Conservation (phyloP, 2,113 vertebrate species). For the Ophiodon elongatus region DNA sequence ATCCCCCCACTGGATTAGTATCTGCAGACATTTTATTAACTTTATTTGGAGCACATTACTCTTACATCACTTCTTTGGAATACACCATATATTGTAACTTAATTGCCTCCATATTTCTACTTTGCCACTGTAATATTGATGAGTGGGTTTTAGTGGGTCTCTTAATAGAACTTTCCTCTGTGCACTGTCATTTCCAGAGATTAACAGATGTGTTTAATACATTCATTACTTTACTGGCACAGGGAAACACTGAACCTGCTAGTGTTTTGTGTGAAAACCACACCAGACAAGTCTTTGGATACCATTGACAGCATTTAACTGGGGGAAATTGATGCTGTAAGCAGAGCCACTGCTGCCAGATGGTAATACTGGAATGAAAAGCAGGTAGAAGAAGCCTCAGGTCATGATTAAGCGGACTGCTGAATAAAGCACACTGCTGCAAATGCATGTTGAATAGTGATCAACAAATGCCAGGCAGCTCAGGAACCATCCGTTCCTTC, state of each 20-base stretch:
- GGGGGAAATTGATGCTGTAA: constrained; percentile 66
- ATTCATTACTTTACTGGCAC: constrained; percentile 56
- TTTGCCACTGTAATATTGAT: constrained; percentile 63
- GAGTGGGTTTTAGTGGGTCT: constrained; percentile 57
- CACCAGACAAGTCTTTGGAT: constrained; percentile 50
- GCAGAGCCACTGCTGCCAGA: constrained; percentile 73
- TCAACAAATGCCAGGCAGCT: constrained; percentile 60
- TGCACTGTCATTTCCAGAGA: constrained; percentile 51
- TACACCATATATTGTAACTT: constrained; percentile 49
- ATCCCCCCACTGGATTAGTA: constrained; percentile 59
- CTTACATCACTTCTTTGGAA: constrained; percentile 57
- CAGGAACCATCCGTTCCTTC: constrained; percentile 37
- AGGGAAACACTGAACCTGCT: constrained; percentile 32
- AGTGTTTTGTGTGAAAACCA: constrained; percentile 54
- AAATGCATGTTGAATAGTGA: constrained; percentile 64
- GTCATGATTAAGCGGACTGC: constrained; percentile 62
- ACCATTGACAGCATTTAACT: constrained; percentile 57
- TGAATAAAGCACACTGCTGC: constrained; percentile 51
- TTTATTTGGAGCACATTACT: constrained; percentile 72
- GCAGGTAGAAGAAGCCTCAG: constrained; percentile 66
- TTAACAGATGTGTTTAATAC: constrained; percentile 66
- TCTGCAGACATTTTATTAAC: constrained; percentile 73
- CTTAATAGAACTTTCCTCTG: constrained; percentile 54
- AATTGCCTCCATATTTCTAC: constrained; percentile 70
- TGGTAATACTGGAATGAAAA: constrained; percentile 71